Base-by-base conservation (phyloP, 2,113 vertebrate species). In the Corydoras maculifer region DNA sequence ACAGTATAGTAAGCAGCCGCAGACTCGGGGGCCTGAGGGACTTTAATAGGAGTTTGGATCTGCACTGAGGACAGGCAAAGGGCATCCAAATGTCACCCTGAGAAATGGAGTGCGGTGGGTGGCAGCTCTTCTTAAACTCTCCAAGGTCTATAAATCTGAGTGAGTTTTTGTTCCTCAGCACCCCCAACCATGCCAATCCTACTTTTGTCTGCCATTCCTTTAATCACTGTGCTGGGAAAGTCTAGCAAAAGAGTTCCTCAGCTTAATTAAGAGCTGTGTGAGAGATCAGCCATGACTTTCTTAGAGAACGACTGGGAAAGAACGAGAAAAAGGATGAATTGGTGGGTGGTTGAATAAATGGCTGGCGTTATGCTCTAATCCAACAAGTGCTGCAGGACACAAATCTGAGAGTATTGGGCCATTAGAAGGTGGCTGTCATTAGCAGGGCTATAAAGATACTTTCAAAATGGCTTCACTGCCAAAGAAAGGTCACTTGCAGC, bases 261-360 rank as follows among this genome's bases (percentile, higher is more conserved):
- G 58, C 78, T 81, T 84, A 84, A 85, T 85, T 85, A 84, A 81
- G 72, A 55, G 69, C 71, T 53, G 9, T 65, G 58, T 74, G 64
- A 79, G 73, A 73, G 77, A 68, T 73, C 68, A 64, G 78, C 9
- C 25, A 63, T 65, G 78, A 69, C 70, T 58, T 83, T 79, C 76
- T 70, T n/a, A 53, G 80, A 78, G 77, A 73, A 58, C 72, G 25
- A 12, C n/a, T 14, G 15, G 4, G 66, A 48, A 61, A 13, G 57
- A 67, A 25, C 61, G 51, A 9, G 30, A 51, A 15, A 30, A 31
- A n/a, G 14, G 5, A 50, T 18, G 62, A 66, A 6, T 55, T 49
- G 29, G 18, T 62, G 55, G 63, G 10, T 66, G 32, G 63, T 31
- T 58, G 29, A 43, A 11, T 53, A 18, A 25, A 25, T 25, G 48